A percentile compares a stretch with the other conserved stretches of the same genome.
Evolutionary conservation across 2,888 invertebrate species (phyloP).

Genomic region (Euzophera pinguis): DNA sequence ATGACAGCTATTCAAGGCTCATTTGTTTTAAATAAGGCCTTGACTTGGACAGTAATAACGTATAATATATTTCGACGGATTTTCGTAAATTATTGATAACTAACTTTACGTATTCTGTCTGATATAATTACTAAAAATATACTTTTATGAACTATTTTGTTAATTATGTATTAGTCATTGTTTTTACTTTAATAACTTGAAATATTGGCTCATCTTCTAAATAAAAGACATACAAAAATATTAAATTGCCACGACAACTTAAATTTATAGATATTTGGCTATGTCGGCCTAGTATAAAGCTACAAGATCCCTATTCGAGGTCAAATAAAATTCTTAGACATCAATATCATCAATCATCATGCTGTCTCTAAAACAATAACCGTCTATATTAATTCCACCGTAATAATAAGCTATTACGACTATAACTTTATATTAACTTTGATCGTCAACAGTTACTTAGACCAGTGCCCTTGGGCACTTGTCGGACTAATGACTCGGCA

Average conservation of each 20-base stretch:
- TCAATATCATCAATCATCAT: constrained; percentile 60
- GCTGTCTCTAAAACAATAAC: constrained; percentile 75
- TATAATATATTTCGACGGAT: background rate
- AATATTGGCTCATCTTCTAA: too few relatives aligned
- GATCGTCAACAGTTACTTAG: constrained; percentile 70
- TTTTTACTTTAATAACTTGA: too few relatives aligned
- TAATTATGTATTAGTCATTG: too few relatives aligned
- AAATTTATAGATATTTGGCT: background rate
- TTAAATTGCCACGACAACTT: background rate
- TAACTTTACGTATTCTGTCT: too few relatives aligned
- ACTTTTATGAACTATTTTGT: too few relatives aligned
- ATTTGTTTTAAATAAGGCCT: constrained; percentile 29
- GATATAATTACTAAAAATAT: too few relatives aligned
- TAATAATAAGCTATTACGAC: constrained; percentile 67
- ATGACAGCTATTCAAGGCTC: constrained; percentile 30
- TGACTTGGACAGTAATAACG: constrained; percentile 27
- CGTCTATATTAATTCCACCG: constrained; percentile 58
- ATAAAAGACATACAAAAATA: background rate
- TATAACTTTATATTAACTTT: constrained; percentile 61
- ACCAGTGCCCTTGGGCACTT: constrained; percentile 64
- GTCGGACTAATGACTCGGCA: constrained; percentile 61
- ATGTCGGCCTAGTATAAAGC: background rate
- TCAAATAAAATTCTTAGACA: constrained; percentile 29
- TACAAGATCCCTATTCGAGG: constrained; percentile 15
- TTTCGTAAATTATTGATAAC: background rate